Evolutionary conservation across 2,113 vertebrate species (phyloP).

Genomic region (Oryzias curvinotus): DNA sequence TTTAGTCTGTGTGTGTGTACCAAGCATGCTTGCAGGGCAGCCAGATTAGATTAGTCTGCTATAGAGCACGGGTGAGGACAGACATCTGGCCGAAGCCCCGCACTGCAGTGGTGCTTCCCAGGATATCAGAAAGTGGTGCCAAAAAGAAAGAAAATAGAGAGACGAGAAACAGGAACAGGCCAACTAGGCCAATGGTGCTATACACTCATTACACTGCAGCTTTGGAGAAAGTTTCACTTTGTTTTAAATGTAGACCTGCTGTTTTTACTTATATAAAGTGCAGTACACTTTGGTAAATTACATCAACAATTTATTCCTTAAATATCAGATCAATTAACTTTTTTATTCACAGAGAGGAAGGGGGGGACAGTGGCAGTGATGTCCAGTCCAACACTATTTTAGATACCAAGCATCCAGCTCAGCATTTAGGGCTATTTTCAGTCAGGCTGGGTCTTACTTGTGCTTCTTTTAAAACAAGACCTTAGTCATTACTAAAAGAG

Average conservation of each 20-base stretch:
- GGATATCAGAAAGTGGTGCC: constrained; percentile 59
- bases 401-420: constrained; percentile 27
- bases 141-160: constrained; percentile 33
- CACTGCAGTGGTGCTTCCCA: constrained; percentile 51
- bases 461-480: constrained; percentile 37
- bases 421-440: constrained; percentile 49
- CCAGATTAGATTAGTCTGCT: constrained; percentile 58
- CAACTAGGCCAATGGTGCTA: constrained; percentile 61
- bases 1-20: constrained; percentile 13
- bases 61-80: constrained; percentile 50
- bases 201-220: constrained; percentile 34
- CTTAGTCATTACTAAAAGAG: constrained; percentile 50
- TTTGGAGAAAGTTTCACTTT: constrained; percentile 17
- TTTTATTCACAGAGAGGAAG: constrained; percentile 35
- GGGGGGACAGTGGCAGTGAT: constrained; percentile 22
- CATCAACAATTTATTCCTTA: not conserved
- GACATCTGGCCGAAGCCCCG: constrained; percentile 56
- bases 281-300: not conserved
- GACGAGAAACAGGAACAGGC: constrained; percentile 44
- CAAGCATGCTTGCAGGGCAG: constrained; percentile 32
- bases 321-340: constrained; percentile 26
- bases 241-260: constrained; percentile 6
- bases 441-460: constrained; percentile 26
- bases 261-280: not conserved
- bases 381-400: constrained; percentile 43